Conservation (phyloP, 1,140 invertebrate genomes). For the Drosophila paulistorum region DNA sequence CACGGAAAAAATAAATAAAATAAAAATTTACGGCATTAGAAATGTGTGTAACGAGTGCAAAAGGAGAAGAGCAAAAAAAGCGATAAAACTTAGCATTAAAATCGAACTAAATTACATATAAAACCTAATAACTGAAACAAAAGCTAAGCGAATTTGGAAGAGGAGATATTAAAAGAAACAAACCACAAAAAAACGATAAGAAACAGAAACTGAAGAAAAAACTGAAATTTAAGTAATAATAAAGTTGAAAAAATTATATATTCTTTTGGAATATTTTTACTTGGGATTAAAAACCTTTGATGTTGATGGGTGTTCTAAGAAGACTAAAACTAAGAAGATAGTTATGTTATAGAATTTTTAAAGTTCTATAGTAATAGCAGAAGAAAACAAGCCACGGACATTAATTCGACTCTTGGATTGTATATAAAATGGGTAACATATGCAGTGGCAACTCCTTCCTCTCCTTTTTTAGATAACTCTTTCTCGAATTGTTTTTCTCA, state of each 20-base stretch:
- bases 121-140: conserved; percentile 34
- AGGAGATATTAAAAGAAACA: conserved; percentile 35
- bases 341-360: no score
- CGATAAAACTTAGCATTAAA: conserved; percentile 42
- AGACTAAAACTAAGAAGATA: no score
- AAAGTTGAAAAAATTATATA: conserved; percentile 74
- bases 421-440: no score
- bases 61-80: neutral
- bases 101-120: conserved; percentile 48
- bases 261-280: neutral
- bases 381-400: no score
- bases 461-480: no score
- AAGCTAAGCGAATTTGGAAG: conserved; percentile 30
- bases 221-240: conserved; percentile 70
- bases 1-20: conserved; percentile 23
- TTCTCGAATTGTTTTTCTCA: no score
- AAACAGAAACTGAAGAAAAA: conserved; percentile 18
- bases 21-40: conserved; percentile 65
- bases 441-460: no score
- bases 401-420: no score
- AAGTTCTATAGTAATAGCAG: no score
- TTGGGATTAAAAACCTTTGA: no score
- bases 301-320: no score
- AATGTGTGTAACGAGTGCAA: conserved; percentile 41
- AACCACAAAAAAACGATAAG: neutral